Percentiles rank a stretch among this genome's conserved stretches.
These are phyloP conservation scores for Balanococcus diminutus DNA, from an alignment of 2,888 invertebrate genomes.

Conservation along the genomic window DNA sequence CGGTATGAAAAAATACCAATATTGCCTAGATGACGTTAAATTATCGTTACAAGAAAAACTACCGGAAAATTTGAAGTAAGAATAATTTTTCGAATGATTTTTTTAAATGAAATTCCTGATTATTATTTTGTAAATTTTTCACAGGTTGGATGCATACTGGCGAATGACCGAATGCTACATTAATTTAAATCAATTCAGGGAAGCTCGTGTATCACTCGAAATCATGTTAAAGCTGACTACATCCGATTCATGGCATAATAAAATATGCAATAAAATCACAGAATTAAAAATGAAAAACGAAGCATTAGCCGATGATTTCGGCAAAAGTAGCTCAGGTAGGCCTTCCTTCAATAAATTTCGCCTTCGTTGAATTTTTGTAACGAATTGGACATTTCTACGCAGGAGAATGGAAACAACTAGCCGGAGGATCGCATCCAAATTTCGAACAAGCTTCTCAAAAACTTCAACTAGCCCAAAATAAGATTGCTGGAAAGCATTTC, in stretches of 20 bases:
- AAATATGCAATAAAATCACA: conserved; percentile 45
- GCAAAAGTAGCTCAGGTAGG: background rate
- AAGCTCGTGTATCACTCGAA: conserved; percentile 71
- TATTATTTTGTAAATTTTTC: background rate
- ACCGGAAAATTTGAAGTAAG: conserved; percentile 63
- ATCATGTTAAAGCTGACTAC: conserved; percentile 68
- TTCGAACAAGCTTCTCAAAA: conserved; percentile 60
- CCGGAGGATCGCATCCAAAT: background rate
- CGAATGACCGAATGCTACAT: conserved; percentile 74
- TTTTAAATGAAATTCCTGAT: too few species aligned
- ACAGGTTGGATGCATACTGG: conserved; percentile 71
- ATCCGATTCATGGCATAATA: conserved; percentile 33
- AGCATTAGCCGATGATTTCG: background rate
- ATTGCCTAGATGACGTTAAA: conserved; percentile 73
- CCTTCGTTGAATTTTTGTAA: background rate
- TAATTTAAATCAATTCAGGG: conserved; percentile 67
- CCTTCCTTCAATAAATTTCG: background rate
- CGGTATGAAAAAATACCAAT: conserved; percentile 65
- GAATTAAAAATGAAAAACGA: conserved; percentile 16
- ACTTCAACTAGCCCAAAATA: conserved; percentile 58
- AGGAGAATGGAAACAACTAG: background rate
- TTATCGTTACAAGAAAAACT: conserved; percentile 70
- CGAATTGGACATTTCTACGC: background rate
- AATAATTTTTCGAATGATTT: background rate
- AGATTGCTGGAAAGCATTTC: conserved; percentile 72